phyloP scores from a whole-genome alignment of 2,888 invertebrate genomes.

The Sarcophaga rosellei region DNA sequence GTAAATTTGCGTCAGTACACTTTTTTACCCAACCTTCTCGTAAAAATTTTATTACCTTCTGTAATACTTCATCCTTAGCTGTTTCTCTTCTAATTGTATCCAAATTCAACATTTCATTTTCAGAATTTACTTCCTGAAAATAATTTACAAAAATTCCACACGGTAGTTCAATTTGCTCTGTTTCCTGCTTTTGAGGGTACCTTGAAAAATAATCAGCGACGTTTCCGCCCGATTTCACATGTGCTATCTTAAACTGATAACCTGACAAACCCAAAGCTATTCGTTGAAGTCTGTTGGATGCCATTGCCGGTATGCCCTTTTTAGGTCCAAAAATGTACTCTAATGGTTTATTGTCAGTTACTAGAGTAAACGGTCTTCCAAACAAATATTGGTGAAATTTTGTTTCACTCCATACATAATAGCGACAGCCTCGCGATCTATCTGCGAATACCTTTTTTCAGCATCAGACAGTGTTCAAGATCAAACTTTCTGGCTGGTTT shows the following conservation, averaged over 20 bases:
- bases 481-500: too few species aligned
- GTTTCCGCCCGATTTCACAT: conserved; percentile 67
- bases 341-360: conserved; percentile 49
- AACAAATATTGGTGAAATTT: conserved; percentile 78
- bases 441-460: conserved; percentile 72
- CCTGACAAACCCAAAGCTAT: conserved; percentile 69
- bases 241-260: conserved; percentile 68
- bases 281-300: conserved; percentile 70
- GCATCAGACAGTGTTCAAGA: conserved; percentile 71
- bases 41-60: background rate
- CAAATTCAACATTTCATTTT: background rate
- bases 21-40: background rate
- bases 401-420: conserved; percentile 76
- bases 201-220: conserved; percentile 71
- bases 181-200: conserved; percentile 21
- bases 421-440: conserved; percentile 73
- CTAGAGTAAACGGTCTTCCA: conserved; percentile 77
- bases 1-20: background rate
- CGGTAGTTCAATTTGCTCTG: too few species aligned
- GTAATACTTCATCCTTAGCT: background rate
- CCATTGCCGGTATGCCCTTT: conserved; percentile 74
- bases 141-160: conserved; percentile 3
- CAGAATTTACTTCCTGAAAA: background rate
- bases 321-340: conserved; percentile 73
- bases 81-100: background rate